Evolutionary conservation across 2,113 vertebrate genomes (phyloP).

Genomic region (Onychostruthus taczanowskii): DNA sequence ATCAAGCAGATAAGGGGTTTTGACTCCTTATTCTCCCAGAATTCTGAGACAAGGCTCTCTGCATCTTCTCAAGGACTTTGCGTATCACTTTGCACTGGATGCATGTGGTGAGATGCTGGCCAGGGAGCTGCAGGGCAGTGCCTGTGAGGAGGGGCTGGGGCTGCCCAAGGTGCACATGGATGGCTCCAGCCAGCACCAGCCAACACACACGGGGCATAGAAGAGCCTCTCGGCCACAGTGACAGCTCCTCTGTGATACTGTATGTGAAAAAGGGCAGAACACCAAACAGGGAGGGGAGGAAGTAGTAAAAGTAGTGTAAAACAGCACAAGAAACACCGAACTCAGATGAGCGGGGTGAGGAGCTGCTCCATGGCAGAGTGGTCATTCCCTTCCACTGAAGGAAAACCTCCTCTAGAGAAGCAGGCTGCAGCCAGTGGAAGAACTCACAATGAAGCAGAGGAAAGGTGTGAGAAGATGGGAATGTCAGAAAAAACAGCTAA

Average conservation of each 20-base stretch:
- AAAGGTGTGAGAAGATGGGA: not conserved
- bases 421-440: not conserved
- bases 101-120: fast-evolving
- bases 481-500: not conserved
- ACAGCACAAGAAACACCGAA: not conserved
- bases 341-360: fast-evolving
- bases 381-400: not conserved
- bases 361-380: fast-evolving
- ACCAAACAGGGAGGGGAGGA: not conserved
- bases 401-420: not conserved
- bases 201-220: fast-evolving
- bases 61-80: not conserved
- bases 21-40: not conserved
- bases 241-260: too few relatives aligned
- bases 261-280: not conserved
- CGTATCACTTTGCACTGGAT: not conserved
- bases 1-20: not conserved
- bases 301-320: not conserved
- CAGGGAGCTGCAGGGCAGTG: fast-evolving
- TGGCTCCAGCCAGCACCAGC: not conserved
- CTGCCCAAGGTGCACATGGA: fast-evolving
- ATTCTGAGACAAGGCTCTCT: not conserved
- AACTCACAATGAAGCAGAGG: not conserved
- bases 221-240: fast-evolving
- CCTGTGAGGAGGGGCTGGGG: not conserved